These are phyloP conservation scores for Acanthiza pusilla DNA, from an alignment of 2,797 vertebrate genomes.

Conservation along the genomic window DNA sequence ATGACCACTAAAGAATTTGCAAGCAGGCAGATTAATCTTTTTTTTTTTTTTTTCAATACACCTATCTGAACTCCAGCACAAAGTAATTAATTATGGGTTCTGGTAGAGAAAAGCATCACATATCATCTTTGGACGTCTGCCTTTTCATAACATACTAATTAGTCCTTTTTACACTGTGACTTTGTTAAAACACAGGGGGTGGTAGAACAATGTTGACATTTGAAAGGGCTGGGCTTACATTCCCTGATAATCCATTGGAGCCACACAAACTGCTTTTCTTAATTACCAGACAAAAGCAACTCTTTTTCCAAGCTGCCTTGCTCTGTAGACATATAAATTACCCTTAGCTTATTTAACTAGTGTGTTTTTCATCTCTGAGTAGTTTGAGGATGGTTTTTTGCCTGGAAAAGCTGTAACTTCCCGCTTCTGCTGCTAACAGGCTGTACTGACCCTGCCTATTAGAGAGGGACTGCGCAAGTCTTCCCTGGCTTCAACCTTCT, in stretches of 20 bases:
- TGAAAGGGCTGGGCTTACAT: slow-evolving; percentile 31
- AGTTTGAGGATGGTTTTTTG: not conserved
- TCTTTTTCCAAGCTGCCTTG: not conserved
- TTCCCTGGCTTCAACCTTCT: not conserved
- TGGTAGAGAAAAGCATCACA: slow-evolving; percentile 20
- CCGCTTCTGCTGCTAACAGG: not conserved
- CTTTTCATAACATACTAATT: slow-evolving; percentile 55
- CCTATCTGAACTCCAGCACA: slow-evolving; percentile 7
- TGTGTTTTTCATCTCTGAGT: not conserved
- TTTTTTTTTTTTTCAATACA: not conserved
- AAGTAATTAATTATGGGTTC: slow-evolving; percentile 57
- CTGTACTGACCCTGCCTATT: not conserved
- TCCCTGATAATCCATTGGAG: not conserved
- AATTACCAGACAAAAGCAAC: not conserved
- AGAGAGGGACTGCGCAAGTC: not conserved
- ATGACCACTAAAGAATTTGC: not conserved
- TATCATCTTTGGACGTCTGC: slow-evolving; percentile 7
- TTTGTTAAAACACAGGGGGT: not conserved
- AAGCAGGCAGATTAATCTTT: slow-evolving; percentile 2
- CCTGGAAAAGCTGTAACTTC: not conserved
- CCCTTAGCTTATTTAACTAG: not conserved
- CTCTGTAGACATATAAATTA: not conserved
- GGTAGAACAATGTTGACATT: slow-evolving; percentile 45
- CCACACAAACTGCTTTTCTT: not conserved
- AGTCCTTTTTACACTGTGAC: slow-evolving; percentile 52